Evolutionary conservation across 1,140 invertebrate species (phyloP), one percentile per base, ranked within the genome.

Genomic region (Sarcophaga peregrina): DNA sequence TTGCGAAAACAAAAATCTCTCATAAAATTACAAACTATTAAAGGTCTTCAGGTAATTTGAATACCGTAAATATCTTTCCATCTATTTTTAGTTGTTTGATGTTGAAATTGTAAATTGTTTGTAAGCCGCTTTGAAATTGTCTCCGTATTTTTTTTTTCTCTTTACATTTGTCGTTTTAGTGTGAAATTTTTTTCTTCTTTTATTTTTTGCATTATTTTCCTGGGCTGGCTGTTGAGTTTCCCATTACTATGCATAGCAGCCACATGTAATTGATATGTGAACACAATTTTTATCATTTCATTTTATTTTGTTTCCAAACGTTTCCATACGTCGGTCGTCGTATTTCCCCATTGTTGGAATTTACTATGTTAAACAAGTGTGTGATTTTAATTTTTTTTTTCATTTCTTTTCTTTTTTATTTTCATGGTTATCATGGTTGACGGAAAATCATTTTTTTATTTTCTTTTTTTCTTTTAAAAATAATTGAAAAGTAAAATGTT

Each of bases 361-460:
- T 58, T 58, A n/a, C n/a, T 58, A n/a, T 58, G 54, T n/a, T 58
- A 58, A 58, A 58, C 54, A 58, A 58, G 54, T 58, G 54, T 58
- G 54, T 58, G 54, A 58, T 58, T 58, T 58, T 58, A 13, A 15
- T 58, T n/a, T n/a, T n/a, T n/a, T n/a, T 37, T 37, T 37, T 37
- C 1, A 2, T 37, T 37, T 4, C 4, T 37, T 37, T 37, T 4
- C 4, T 37, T 37, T 37, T 4, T 37, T 58, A 15, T 13, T 15
- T 58, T n/a, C 15, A n/a, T n/a, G 15, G n/a, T n/a, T 58, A 58
- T 58, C 54, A 58, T 58, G 52, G 11, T 58, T 58, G 54, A 58
- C 13, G n/a, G 54, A 58, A 58, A 58, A 58, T 37, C 54, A 13
- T 58, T 58, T 58, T 15, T 58, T 58, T 11, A 9, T 58, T 15